These are phyloP conservation scores for Cosmia pyralina DNA, from an alignment of 2,888 invertebrate genomes.

Conservation along the genomic window DNA sequence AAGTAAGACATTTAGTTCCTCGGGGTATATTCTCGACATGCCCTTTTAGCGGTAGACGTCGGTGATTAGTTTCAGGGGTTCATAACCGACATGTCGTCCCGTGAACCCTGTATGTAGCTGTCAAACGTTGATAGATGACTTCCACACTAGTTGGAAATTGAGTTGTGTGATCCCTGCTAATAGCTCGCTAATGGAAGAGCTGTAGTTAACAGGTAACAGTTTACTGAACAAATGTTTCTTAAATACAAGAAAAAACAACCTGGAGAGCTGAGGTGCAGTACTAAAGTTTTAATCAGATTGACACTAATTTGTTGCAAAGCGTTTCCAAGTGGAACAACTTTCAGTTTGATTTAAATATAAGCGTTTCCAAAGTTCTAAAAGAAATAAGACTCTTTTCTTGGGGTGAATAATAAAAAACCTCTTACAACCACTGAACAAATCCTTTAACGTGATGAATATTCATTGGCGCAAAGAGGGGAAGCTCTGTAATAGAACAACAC, in stretches of 20 bases:
- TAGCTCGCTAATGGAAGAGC: slow-evolving; percentile 33
- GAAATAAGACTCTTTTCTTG: slow-evolving; percentile 51
- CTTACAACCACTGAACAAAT: slow-evolving; percentile 42
- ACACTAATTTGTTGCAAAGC: slow-evolving; percentile 58
- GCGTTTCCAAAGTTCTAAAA: slow-evolving; percentile 34
- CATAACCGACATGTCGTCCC: slow-evolving; percentile 58
- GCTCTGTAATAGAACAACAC: slow-evolving; percentile 8
- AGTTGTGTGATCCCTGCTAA: slow-evolving; percentile 33
- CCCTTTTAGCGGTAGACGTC: slow-evolving; percentile 70
- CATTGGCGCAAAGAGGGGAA: slow-evolving; percentile 16
- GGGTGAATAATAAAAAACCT: slow-evolving; percentile 46
- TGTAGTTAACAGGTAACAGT: slow-evolving; percentile 14
- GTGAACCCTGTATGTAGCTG: slow-evolving; percentile 66
- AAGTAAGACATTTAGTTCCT: slow-evolving; percentile 65
- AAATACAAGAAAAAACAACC: slow-evolving; percentile 33
- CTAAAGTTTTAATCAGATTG: slow-evolving; percentile 45
- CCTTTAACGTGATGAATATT: slow-evolving; percentile 53
- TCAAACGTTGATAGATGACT: slow-evolving; percentile 74
- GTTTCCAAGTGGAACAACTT: slow-evolving; percentile 44
- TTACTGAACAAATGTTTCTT: slow-evolving; percentile 29
- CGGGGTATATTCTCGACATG: slow-evolving; percentile 61
- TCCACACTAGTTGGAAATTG: slow-evolving; percentile 57
- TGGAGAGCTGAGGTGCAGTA: slow-evolving; percentile 32
- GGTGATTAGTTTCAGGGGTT: slow-evolving; percentile 73
- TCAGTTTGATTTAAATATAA: slow-evolving; percentile 50